These are phyloP conservation scores for Setipinna tenuifilis DNA, from an alignment of 2,797 vertebrate species.

Conservation along the genomic window DNA sequence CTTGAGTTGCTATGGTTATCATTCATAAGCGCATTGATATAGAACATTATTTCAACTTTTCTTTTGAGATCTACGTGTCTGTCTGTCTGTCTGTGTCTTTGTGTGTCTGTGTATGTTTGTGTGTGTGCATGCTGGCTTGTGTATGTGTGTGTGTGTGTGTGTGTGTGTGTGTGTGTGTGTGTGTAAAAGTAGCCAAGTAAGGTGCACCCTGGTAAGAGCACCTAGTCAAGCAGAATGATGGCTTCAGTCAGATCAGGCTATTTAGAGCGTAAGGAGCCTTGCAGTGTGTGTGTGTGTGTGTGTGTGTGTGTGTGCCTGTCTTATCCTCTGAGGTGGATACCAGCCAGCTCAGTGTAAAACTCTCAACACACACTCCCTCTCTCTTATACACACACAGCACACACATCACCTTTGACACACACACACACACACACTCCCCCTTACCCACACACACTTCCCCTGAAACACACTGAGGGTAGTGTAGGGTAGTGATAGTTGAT, in stretches of 20 bases:
- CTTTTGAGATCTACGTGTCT: no score
- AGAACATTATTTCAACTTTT: no score
- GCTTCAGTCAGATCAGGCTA: constrained; percentile 64
- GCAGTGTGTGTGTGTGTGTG: no score
- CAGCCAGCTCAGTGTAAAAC: constrained; percentile 23
- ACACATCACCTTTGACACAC: no score
- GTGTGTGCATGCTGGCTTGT: not conserved
- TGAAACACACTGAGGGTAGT: no score
- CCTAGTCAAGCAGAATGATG: constrained; percentile 52
- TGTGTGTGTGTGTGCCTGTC: no score
- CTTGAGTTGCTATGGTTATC: no score
- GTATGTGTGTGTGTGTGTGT: not conserved
- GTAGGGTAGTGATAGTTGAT: not conserved
- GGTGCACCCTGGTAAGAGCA: not conserved
- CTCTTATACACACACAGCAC: not conserved
- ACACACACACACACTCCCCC: no score
- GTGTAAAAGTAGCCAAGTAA: not conserved
- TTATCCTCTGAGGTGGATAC: constrained; percentile 11
- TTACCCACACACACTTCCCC: no score
- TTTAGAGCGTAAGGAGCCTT: constrained; percentile 64
- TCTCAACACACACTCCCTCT: constrained; percentile 26
- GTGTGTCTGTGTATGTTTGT: not conserved
- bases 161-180: constrained; percentile 14
- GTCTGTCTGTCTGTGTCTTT: not conserved
- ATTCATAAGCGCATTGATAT: no score